phyloP scores from a whole-genome alignment of 2,113 vertebrate genomes.

The Trachemys scripta region DNA sequence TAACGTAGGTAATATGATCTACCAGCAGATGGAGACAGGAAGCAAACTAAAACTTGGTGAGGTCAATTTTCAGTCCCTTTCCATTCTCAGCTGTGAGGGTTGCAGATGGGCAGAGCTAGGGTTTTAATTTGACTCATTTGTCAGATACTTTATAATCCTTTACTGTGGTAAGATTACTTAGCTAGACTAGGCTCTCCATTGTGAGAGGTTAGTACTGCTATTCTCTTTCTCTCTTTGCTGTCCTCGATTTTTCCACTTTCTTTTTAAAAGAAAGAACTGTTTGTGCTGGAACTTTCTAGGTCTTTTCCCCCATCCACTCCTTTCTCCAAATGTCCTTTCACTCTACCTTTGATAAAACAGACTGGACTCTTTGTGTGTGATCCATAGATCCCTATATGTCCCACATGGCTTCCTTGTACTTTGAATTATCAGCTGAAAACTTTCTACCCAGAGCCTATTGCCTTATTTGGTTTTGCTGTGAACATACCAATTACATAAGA shows the following conservation, averaged over 20 bases:
- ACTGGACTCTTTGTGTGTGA: not conserved
- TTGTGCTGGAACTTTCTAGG: not conserved
- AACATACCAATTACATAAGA: not conserved
- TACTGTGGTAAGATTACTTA: not conserved
- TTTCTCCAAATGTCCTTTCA: not conserved
- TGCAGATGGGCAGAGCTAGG: not conserved
- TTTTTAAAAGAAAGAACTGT: not conserved
- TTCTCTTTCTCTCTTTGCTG: not conserved
- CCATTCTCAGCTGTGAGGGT: not conserved
- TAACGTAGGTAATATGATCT: not conserved
- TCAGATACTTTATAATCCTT: not conserved
- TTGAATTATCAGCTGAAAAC: not conserved
- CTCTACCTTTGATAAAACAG: not conserved
- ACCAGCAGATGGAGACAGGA: conserved; percentile 11
- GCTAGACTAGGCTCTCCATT: not conserved
- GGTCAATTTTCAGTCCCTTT: not conserved
- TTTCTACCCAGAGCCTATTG: not conserved
- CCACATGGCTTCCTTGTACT: not conserved
- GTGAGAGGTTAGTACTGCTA: not conserved
- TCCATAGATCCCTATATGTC: not conserved
- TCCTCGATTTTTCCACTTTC: not conserved
- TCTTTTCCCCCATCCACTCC: not conserved
- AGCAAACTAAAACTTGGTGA: not conserved
- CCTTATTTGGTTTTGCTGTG: not conserved
- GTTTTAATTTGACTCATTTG: conserved; percentile 10